Base-by-base conservation (phyloP, 2,888 invertebrate genomes). In the Aporophyla lueneburgensis region DNA sequence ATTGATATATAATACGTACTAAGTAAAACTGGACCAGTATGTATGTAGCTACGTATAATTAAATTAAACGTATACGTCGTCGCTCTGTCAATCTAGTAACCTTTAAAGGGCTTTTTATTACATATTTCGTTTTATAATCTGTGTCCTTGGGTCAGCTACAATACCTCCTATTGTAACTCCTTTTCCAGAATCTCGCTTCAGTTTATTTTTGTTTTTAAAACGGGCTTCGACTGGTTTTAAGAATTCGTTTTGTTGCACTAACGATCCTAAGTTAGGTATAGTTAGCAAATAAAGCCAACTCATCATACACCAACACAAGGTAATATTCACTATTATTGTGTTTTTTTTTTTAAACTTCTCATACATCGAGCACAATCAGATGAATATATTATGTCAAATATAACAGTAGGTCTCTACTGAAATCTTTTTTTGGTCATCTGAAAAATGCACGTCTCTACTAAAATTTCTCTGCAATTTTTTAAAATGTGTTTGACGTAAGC, bases 181-280 rank as follows among this genome's bases (percentile, higher is more conserved):
- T 62, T 40, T 53, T 27, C 14, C n/a, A 33, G 10, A n/a, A 27
- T 65, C 21, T 65, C 3, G 12, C 24, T 59, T 46, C 1, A 27
- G 21, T 14, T 68, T n/a, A 1, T 33, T 51, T 66, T 79, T 71
- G 16, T 56, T 49, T 19, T 65, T 63, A 4, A 24, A 54, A 65
- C 49, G 10, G 27, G 24, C 27, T 54, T 16, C 9, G 33, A 74
- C 59, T 46, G 33, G 68, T 69, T 66, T 68, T 27, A 12, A 12
- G 9, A 63, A 68, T 53, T 66, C 5, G 40, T 24, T 66, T 77
- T 78, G 16, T 63, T 75, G 78, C 54, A 56, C 4, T 63, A 27
- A 49, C 16, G 40, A n/a, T n/a, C 14, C 9, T 16, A 49, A 56
- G 24, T 49, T 40, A 49, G 12, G 16, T 54, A 62, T 46, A 46